Conservation (phyloP, 2,797 vertebrate species). For the Craterocephalus amniculus region DNA sequence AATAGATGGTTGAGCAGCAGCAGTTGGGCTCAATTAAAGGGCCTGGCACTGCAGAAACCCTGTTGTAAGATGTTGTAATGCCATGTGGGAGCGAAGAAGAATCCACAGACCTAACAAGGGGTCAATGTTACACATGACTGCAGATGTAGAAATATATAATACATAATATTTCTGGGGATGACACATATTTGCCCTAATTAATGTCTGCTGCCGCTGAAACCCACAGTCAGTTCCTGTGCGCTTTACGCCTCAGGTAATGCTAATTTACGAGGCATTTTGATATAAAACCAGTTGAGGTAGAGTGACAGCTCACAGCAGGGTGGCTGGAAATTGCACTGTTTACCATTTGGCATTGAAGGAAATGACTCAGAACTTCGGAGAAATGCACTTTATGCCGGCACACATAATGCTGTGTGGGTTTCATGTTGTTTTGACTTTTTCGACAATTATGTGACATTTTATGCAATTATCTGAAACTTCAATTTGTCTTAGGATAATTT, state of each 20-base stretch:
- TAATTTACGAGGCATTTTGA: constrained; percentile 73
- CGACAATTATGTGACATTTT: constrained; percentile 77
- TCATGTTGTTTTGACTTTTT: constrained; percentile 74
- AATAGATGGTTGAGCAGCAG: constrained; percentile 18
- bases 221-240: constrained; percentile 36
- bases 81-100: constrained; percentile 44
- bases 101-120: constrained; percentile 63
- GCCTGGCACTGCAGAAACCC: constrained; percentile 23
- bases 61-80: constrained; percentile 49
- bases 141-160: constrained; percentile 62
- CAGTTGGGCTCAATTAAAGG: constrained; percentile 56
- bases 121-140: constrained; percentile 68
- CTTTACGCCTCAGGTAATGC: constrained; percentile 70
- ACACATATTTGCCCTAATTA: constrained; percentile 77
- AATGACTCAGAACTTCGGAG: constrained; percentile 71
- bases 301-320: constrained; percentile 75
- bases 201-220: constrained; percentile 61
- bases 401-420: constrained; percentile 69
- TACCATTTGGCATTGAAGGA: constrained; percentile 75
- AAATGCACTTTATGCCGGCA: constrained; percentile 69
- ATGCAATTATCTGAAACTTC: constrained; percentile 71
- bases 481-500: constrained; percentile 60
- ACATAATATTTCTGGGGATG: constrained; percentile 60
- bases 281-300: constrained; percentile 60
- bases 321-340: constrained; percentile 71